Evolutionary conservation across 2,113 vertebrate genomes (phyloP), one percentile per base, ranked within the genome.

Genomic region (Oophaga pumilio): DNA sequence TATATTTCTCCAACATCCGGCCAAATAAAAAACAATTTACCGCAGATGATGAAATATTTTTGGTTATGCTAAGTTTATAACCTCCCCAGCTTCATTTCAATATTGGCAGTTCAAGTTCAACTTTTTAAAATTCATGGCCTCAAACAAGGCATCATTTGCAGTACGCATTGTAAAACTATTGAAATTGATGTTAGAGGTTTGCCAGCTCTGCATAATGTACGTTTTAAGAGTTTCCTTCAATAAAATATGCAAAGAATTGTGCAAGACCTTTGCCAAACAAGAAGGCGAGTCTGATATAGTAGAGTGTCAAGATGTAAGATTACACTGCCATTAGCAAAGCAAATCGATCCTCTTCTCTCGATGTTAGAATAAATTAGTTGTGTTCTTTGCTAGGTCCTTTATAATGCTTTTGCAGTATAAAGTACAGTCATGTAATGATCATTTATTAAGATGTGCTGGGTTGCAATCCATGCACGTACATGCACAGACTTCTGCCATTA

Each of bases 211-310:
- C 76, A 86, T 77, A 86, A 86, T 79, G 59, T 56, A 79, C 49
- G 79, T 68, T 79, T 86, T 79, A 66, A 76, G 73, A 79, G 85
- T 79, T 62, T 68, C 60, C 62, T 86, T 79, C 76, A 69, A 86
- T 86, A 86, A 86, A 68, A 86, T 86, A 86, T 86, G 60, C 85
- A 68, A 79, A 52, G 60, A n/a, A 86, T 86, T 76, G 79, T 68
- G 62, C 76, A 86, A 68, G 76, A 86, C 60, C 85, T 86, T 77
- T 12, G 62, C 76, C 76, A 86, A 79, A 68, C 76, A 78, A 86
- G 60, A 79, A 86, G 24, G 74, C 57, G 8, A 53, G 60, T 22
- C 85, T 79, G 76, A 86, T 86, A 86, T 77, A 86, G 76, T 78
- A 43, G 18, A 66, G 49, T 86, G 85, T 86, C 76, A 86, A 86